A percentile compares a stretch with the other conserved stretches of the same genome.
Evolutionary conservation across 2,888 invertebrate species (phyloP).

Genomic region (Sussaba pulchella): DNA sequence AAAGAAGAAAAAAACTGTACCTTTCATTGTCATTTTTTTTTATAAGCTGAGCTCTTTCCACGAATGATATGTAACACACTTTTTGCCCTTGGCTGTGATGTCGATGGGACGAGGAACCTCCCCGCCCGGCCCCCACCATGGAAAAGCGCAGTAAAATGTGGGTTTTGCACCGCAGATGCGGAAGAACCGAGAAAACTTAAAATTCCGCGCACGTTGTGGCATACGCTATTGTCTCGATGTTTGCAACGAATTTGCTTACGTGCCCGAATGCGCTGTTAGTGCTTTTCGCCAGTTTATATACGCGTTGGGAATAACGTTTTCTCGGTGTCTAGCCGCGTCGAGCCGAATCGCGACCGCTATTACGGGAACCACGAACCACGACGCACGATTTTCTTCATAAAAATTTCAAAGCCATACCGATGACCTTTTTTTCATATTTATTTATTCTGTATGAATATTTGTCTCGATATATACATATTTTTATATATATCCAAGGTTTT

Average conservation of each 20-base stretch:
- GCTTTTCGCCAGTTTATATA: slow-evolving; percentile 77
- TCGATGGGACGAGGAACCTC: slow-evolving; percentile 12
- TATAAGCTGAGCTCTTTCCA: no score
- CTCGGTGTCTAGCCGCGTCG: slow-evolving; percentile 63
- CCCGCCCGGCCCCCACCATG: no score
- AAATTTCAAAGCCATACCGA: slow-evolving; percentile 48
- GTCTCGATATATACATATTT: no score
- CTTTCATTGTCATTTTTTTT: no score
- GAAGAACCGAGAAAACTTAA: slow-evolving; percentile 57
- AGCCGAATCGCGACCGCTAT: slow-evolving; percentile 38
- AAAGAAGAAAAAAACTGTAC: slow-evolving; percentile 16
- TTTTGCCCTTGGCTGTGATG: background rate
- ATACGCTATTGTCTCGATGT: slow-evolving; percentile 75
- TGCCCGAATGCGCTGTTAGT: slow-evolving; percentile 75
- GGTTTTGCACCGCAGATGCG: slow-evolving; percentile 22
- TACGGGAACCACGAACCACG: slow-evolving; percentile 49
- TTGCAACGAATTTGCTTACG: slow-evolving; percentile 81
- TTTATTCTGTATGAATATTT: slow-evolving; percentile 25
- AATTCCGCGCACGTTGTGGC: slow-evolving; percentile 72
- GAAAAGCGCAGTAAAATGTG: slow-evolving; percentile 51
- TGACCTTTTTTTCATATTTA: background rate
- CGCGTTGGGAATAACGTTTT: slow-evolving; percentile 77
- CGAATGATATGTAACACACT: background rate
- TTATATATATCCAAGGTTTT: background rate
- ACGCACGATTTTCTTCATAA: slow-evolving; percentile 62